A percentile compares a stretch with the other conserved stretches of the same genome.
These are phyloP conservation scores for Ctenomys sociabilis DNA, from an alignment of 2,113 vertebrate species.

Conservation along the genomic window DNA sequence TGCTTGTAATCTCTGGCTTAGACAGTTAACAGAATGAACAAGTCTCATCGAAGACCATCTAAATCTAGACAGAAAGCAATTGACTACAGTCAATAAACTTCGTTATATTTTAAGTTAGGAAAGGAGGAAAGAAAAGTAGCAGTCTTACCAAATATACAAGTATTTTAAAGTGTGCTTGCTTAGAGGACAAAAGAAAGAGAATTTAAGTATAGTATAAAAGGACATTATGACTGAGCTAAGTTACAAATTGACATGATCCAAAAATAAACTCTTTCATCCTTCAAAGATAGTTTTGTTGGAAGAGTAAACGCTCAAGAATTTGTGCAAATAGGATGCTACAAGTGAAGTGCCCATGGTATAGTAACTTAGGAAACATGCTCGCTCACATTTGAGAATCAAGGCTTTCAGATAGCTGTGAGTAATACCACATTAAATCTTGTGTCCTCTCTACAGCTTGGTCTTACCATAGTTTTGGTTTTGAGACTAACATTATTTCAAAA, in stretches of 20 bases:
- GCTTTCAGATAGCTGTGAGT: not conserved
- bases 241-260: not conserved
- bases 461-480: not conserved
- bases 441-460: fast-evolving
- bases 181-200: not conserved
- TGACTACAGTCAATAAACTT: not conserved
- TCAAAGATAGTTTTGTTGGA: not conserved
- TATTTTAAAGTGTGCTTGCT: not conserved
- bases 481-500: not conserved
- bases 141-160: not conserved
- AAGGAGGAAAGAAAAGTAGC: not conserved
- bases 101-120: not conserved
- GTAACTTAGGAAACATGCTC: not conserved
- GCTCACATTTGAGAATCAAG: fast-evolving
- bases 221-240: not conserved
- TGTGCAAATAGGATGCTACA: not conserved
- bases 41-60: not conserved
- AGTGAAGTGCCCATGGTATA: not conserved
- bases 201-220: not conserved
- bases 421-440: not conserved
- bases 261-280: not conserved
- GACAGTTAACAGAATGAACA: not conserved
- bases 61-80: not conserved
- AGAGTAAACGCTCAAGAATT: not conserved
- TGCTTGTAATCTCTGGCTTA: not conserved